phyloP scores from a whole-genome alignment of 2,113 vertebrate genomes.

The Anser cygnoides region DNA sequence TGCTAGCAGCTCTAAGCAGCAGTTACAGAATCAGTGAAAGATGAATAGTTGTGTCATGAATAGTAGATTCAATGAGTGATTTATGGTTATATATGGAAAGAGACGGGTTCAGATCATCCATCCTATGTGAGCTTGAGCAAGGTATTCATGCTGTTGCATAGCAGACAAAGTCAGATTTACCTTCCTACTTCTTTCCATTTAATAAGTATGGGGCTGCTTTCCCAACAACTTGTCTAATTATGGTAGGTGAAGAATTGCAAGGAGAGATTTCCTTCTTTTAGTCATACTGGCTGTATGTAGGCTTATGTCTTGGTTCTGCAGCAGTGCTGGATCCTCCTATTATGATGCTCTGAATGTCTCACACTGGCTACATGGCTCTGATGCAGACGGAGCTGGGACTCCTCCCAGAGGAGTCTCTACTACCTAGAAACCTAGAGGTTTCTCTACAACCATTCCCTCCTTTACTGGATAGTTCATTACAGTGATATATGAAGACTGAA shows the following conservation, averaged over 20 bases:
- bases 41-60: background rate
- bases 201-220: background rate
- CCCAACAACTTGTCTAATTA: background rate
- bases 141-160: rapidly evolving
- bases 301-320: background rate
- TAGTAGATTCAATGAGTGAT: background rate
- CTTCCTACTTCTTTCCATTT: background rate
- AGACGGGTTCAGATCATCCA: background rate
- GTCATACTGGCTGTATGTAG: background rate
- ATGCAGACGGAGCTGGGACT: background rate
- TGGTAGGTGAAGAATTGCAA: background rate
- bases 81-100: background rate
- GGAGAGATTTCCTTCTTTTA: background rate
- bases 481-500: background rate
- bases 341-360: background rate
- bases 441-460: background rate
- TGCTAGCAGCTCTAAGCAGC: background rate
- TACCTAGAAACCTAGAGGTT: no score
- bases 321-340: background rate
- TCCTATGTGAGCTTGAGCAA: background rate
- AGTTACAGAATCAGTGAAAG: background rate
- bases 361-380: rapidly evolving
- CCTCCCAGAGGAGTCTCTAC: background rate
- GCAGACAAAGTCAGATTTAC: background rate
- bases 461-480: background rate